A percentile compares a stretch with the other conserved stretches of the same genome.
phyloP scores from a whole-genome alignment of 2,888 invertebrate genomes.

The Abrostola triplasia region DNA sequence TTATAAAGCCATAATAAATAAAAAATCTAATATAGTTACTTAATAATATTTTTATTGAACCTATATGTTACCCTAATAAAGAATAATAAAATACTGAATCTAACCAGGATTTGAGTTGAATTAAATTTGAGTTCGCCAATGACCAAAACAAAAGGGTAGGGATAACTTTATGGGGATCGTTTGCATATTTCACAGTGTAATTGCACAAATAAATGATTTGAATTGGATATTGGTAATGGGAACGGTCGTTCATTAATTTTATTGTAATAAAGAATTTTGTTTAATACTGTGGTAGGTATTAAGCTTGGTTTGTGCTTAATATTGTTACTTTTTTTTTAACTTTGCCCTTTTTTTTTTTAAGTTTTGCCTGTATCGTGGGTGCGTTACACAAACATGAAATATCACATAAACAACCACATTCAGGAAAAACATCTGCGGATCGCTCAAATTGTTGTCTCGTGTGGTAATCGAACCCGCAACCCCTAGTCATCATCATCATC shows the following conservation, averaged over 20 bases:
- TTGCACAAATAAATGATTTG: conserved; percentile 46
- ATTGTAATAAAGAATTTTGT: conserved; percentile 21
- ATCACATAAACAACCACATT: no score
- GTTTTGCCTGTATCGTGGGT: no score
- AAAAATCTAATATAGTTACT: conserved; percentile 14
- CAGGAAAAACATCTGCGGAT: no score
- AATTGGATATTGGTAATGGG: conserved; percentile 33
- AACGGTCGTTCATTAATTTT: conserved; percentile 24
- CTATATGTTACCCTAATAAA: conserved; percentile 30
- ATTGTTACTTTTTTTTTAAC: no score
- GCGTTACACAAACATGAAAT: no score
- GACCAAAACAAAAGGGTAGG: conserved; percentile 23
- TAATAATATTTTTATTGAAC: conserved; percentile 21
- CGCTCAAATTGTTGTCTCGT: no score
- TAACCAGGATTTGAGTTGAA: conserved; percentile 23
- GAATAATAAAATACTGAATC: conserved; percentile 25
- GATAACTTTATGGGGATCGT: conserved; percentile 40
- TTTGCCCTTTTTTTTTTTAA: no score
- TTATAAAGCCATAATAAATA: no score
- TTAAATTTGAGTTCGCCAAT: conserved; percentile 39
- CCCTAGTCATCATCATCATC: no score
- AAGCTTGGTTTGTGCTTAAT: not conserved
- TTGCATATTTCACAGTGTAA: conserved; percentile 52
- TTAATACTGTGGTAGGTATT: conserved; percentile 1
- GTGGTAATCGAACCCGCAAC: no score